Conservation (phyloP, 2,797 vertebrate genomes). For the Paramormyrops hopkinsi region DNA sequence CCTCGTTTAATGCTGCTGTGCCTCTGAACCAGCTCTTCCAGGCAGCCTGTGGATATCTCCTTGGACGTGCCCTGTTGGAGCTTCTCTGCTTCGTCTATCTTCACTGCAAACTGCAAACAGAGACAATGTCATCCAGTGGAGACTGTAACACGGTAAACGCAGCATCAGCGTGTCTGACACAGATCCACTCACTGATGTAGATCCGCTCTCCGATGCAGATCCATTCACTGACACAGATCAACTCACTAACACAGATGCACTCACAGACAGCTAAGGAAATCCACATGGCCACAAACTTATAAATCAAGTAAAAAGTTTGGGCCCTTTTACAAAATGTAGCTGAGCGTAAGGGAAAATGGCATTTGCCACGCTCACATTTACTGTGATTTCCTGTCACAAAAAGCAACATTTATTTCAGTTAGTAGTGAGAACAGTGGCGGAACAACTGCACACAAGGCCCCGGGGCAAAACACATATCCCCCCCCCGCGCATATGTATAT, state of each 20-base stretch:
- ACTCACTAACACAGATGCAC: not conserved
- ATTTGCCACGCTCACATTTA: not conserved
- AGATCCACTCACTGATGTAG: not conserved
- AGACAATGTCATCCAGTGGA: not conserved
- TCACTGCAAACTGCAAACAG: constrained; percentile 67
- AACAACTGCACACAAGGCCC: too few relatives aligned
- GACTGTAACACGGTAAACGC: not conserved
- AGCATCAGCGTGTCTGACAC: not conserved
- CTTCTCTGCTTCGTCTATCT: constrained; percentile 74
- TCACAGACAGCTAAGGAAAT: not conserved
- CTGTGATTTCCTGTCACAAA: not conserved
- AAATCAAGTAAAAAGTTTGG: not conserved
- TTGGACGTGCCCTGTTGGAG: constrained; percentile 57
- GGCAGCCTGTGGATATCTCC: constrained; percentile 48
- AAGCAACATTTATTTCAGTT: not conserved
- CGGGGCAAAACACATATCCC: too few relatives aligned
- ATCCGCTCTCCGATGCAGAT: not conserved
- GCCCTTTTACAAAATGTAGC: not conserved
- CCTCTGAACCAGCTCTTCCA: constrained; percentile 58
- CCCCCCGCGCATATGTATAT: too few relatives aligned
- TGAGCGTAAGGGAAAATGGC: not conserved
- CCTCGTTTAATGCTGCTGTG: constrained; percentile 71
- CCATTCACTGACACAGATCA: not conserved
- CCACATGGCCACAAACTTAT: not conserved
- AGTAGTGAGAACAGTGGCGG: too few relatives aligned